Percentiles rank a stretch among this genome's conserved stretches.
These are phyloP conservation scores for Barnardius zonarius DNA, from an alignment of 2,113 vertebrate genomes.

Conservation along the genomic window DNA sequence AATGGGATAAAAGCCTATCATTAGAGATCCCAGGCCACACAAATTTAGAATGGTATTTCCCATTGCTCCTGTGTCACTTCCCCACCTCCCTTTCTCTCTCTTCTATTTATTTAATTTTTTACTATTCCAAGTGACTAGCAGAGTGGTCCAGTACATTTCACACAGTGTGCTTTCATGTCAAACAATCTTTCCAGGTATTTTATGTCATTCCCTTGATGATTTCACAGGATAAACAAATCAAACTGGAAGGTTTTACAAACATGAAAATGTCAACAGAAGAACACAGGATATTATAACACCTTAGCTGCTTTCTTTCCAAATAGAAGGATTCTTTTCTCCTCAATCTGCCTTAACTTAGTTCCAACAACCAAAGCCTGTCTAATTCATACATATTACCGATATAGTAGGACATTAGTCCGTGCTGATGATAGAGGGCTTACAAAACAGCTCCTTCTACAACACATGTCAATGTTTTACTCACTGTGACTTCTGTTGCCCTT, in stretches of 20 bases:
- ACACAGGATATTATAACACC: background rate
- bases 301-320: conserved; percentile 2
- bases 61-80: conserved; percentile 23
- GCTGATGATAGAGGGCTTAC: background rate
- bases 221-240: conserved; percentile 64
- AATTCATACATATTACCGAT: background rate
- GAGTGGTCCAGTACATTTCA: conserved; percentile 27
- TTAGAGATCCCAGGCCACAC: conserved; percentile 63
- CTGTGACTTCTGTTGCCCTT: background rate
- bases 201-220: conserved; percentile 48
- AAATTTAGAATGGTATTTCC: conserved; percentile 71
- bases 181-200: conserved; percentile 48
- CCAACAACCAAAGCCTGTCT: background rate
- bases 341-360: background rate
- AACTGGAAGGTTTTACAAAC: conserved; percentile 61
- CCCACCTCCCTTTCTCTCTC: background rate
- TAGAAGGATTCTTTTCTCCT: background rate
- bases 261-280: conserved; percentile 63
- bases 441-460: background rate
- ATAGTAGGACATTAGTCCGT: background rate
- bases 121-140: conserved; percentile 21
- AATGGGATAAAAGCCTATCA: conserved; percentile 78
- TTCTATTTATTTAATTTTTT: conserved; percentile 10
- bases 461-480: background rate
- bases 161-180: conserved; percentile 17